Evolutionary conservation across 2,797 vertebrate genomes (phyloP), one percentile per base, ranked within the genome.

Genomic region (Austrolebias charrua): DNA sequence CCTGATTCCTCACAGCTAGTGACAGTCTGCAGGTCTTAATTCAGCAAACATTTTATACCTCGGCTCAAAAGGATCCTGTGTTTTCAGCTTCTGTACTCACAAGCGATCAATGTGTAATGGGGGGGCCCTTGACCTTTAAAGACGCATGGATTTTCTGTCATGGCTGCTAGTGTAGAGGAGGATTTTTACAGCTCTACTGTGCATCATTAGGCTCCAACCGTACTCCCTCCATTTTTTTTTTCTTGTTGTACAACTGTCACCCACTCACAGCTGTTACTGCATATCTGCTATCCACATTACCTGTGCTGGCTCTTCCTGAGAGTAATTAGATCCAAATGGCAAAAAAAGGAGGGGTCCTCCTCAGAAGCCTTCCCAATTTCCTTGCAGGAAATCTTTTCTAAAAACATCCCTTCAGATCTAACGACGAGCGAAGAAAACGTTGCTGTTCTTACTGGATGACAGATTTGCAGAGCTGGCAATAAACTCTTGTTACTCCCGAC

Each of bases 61-160:
- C 49, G 0, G 44, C 66, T 67, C 29, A 16, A 60, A 71, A 74
- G 15, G 0, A 60, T 53, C 24, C 42, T 18, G 15, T 50, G 42
- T 47, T 57, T 2, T 54, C 20, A 49, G 45, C 38, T 66, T 63
- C 50, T 20, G 5, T 60, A 35, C 64, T 75, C 63, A 64, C 59
- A 70, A 51, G 63, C 60, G 71, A 60, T 85, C 78, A 69, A 61
- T 54, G 68, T 55, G 56, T 63, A 72, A 70, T 61, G 71, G 69
- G 70, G 24, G 38, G 68, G 69, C 63, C 78, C 69, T 66, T 87
- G 81, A 89, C 83, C 89, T 87, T 88, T 88, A 57, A 67, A 73
- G 58, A 77, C 66, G 67, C 81, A 86, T 83, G 59, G 76, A 86
- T 87, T 89, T 85, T 61, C 76, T 86, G 79, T 71, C 82, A 66